Evolutionary conservation across 1,140 invertebrate species (phyloP), one percentile per base, ranked within the genome.

Genomic region (Drosophila sp.): DNA sequence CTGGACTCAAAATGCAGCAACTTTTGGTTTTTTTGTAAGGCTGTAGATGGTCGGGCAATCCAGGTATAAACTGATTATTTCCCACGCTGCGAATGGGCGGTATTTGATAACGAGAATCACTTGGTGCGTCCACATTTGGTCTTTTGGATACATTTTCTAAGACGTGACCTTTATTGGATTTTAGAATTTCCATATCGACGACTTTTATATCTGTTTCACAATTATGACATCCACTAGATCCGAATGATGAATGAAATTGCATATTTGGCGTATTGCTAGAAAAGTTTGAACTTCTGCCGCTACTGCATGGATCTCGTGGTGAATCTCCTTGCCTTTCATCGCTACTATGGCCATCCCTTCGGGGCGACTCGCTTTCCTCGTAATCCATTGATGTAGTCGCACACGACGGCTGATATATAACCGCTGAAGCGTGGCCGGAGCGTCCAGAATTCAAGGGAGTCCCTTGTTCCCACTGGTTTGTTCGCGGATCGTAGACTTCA

Each of bases 371-470:
- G 50, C 47, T 70, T 29, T 92, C 84, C 7, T 91, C 84, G 76
- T 93, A 79, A 62, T 92, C 91, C 91, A 94, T 93, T 71, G 94
- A 95, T 69, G 93, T 93, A 38, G 92, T 90, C 2, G 92, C 92
- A 86, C 95, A 94, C 8, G 94, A 93, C 55, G 94, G 93, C 87
- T 96, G 95, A 91, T 96, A 96, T 76, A 96, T 97, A 1, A 98
- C 96, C 8, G 97, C 96, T 57, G 97, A 96, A 1, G 97, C 97
- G 92, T 98, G 97, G 5, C 97, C 97, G 32, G 97, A 98, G 69
- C 97, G 94, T 23, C 96, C 96, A 50, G 96, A 97, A n/a, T 96
- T 95, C 92, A 98, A 95, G 2, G 95, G 94, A 29, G 95, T 94
- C 29, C 96, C 96, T 69, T 94, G 93, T 61, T 93, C 93, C 98